Evolutionary conservation across 2,888 invertebrate species (phyloP), one percentile per base, ranked within the genome.

Genomic region (Euclidia mi): DNA sequence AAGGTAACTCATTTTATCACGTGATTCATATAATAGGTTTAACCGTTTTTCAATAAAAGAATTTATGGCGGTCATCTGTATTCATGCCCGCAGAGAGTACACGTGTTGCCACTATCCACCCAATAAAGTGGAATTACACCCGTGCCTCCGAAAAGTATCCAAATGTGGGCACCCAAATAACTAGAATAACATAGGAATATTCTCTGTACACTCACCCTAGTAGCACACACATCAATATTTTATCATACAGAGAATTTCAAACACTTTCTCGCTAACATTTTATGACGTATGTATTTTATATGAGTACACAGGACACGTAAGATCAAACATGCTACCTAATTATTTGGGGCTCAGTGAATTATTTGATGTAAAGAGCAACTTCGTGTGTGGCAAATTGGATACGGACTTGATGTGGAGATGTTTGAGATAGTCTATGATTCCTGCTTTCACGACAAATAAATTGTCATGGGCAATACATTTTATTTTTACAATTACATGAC

Each of bases 121-220:
- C 81, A 83, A 87, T 86, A 84, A 85, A 79, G 73, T 79, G 76
- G 74, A 81, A 86, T 84, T 84, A 82, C 78, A 71, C 63, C 51
- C 60, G 60, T 61, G 68, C 72, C 77, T 79, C 75, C 81, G 80
- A 68, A 79, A 64, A 66, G 69, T 70, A 65, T 63, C 60, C 57
- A 65, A 63, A 64, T 68, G 59, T 55, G 58, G 63, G 66, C 64
- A 70, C 66, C 65, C 46, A 43, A 71, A 72, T 71, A 63, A 62
- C 65, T 61, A 62, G 59, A 65, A 64, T 65, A 69, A 71, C 77
- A 75, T 79, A 80, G 81, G 78, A 81, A 81, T 79, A 82, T 81
- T 80, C 69, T 61, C 70, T 58, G 53, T 32, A 20, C 46, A 47
- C 9, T 14, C 35, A 35, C 35, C n/a, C n/a, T n/a, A n/a, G n/a